Evolutionary conservation across 2,888 invertebrate genomes (phyloP).

Genomic region (Venusia cambrica): DNA sequence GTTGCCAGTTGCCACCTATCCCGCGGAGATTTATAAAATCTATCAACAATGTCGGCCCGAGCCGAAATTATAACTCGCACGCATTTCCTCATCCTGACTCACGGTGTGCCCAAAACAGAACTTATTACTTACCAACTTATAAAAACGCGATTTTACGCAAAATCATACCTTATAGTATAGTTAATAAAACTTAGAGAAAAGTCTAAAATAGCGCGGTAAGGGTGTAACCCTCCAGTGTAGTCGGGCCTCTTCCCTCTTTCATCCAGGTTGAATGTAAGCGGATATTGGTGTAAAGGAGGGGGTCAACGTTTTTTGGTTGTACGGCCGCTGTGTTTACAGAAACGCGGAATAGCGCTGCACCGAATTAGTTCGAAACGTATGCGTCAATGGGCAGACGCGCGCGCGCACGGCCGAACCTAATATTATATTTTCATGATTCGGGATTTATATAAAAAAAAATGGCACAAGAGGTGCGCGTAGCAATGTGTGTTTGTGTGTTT

Average conservation of each 20-base stretch:
- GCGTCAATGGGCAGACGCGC: conserved; percentile 74
- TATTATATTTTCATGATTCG: conserved; percentile 75
- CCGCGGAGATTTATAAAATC: conserved; percentile 59
- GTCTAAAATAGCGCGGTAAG: conserved; percentile 40
- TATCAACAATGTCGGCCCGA: conserved; percentile 69
- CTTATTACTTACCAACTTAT: conserved; percentile 63
- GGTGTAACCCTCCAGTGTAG: conserved; percentile 44
- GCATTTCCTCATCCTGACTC: conserved; percentile 79
- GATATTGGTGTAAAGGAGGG: conserved; percentile 35
- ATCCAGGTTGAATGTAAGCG: conserved; percentile 31
- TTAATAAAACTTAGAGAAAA: conserved; percentile 23
- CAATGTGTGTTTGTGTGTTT: conserved; percentile 35
- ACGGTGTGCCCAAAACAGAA: conserved; percentile 74
- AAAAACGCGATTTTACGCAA: conserved; percentile 23
- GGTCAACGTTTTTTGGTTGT: conserved; percentile 55
- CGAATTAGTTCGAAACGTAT: conserved; percentile 78
- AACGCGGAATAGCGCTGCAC: conserved; percentile 78
- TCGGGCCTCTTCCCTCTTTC: conserved; percentile 44
- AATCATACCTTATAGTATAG: conserved; percentile 31
- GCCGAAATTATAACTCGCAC: conserved; percentile 76
- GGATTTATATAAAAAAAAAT: conserved; percentile 69
- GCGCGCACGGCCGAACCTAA: conserved; percentile 61
- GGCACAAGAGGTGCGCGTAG: conserved; percentile 58
- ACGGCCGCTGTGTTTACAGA: conserved; percentile 73
- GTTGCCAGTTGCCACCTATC: conserved; percentile 37